Base-by-base conservation (phyloP, 2,113 vertebrate genomes). In the Mirza zaza region DNA sequence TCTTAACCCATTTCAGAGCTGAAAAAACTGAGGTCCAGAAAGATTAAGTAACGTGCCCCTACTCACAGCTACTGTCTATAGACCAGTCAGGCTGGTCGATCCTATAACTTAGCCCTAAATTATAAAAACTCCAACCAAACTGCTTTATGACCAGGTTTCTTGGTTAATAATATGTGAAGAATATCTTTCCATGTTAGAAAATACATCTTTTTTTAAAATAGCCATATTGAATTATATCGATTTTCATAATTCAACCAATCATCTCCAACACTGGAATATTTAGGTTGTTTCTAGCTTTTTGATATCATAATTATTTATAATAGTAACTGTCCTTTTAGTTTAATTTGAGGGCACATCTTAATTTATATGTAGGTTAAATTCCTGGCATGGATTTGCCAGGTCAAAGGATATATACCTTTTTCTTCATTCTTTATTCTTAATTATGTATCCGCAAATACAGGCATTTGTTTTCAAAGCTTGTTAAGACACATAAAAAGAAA, bases 401-500 rank as follows among this genome's bases (percentile, higher is more conserved):
- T 80, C 27, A 87, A 87, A 80, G 34, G 36, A 84, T 25, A 68
- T 13, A 2, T n/a, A 68, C 29, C 32, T 65, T 75, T 45, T 61
- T 45, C n/a, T 14, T 5, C 59, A 82, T 59, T 71, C 68, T 87
- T 59, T 75, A 50, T 63, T 93, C 70, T 92, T 70, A 5, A 45
- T 75, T 88, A 57, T 76, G 1, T 71, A 63, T n/a, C 48, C 34
- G 55, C 79, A 90, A 94, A 76, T 48, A 68, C 67, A 21, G n/a
- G n/a, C 8, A 77, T 55, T 79, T 96, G 65, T 45, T 93, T 94
- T 52, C 91, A 94, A 94, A 90, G 27, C 32, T 52, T 59, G 50
- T 65, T 73, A 87, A 79, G 39, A 97, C 57, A 92, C 39, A 67
- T 14, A 34, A 89, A 95, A 85, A 67, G 25, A 81, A 88, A 94